phyloP scores from a whole-genome alignment of 2,113 vertebrate species.

The Brachyhypopomus occidentalis region DNA sequence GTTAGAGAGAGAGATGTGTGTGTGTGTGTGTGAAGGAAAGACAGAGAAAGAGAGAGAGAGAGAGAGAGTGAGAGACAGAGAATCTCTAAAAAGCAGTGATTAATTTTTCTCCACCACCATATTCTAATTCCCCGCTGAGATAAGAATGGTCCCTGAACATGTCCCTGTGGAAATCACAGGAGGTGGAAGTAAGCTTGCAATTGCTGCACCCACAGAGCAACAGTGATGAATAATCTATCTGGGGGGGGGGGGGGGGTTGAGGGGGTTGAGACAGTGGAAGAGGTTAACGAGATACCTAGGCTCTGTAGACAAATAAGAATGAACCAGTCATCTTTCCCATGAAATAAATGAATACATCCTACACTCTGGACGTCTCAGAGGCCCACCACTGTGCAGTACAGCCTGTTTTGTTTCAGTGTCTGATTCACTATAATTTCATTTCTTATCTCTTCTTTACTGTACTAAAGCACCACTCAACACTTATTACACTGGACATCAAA shows the following conservation, averaged over 20 bases:
- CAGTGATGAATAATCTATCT: conserved; percentile 57
- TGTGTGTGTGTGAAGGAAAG: conserved; percentile 23
- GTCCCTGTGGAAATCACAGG: conserved; percentile 78
- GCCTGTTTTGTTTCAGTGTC: neutral
- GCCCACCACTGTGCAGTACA: too few relatives aligned
- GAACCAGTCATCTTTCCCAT: neutral
- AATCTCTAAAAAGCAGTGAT: conserved; percentile 65
- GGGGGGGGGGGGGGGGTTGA: neutral
- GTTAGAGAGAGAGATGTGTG: neutral
- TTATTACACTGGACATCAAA: neutral
- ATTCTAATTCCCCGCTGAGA: conserved; percentile 72
- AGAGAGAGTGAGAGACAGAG: too few relatives aligned
- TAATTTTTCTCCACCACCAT: conserved; percentile 69
- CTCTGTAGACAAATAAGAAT: neutral
- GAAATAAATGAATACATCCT: neutral
- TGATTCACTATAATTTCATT: neutral
- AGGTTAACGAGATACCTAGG: conserved; percentile 38
- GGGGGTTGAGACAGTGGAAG: neutral
- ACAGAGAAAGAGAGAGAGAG: too few relatives aligned
- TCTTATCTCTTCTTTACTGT: neutral
- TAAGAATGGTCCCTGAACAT: conserved; percentile 68
- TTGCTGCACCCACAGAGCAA: conserved; percentile 46
- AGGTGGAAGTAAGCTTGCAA: conserved; percentile 56
- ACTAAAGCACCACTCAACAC: neutral
- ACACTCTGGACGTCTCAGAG: neutral